Evolutionary conservation across 2,113 vertebrate species (phyloP).

Genomic region (Bothrops jararaca): DNA sequence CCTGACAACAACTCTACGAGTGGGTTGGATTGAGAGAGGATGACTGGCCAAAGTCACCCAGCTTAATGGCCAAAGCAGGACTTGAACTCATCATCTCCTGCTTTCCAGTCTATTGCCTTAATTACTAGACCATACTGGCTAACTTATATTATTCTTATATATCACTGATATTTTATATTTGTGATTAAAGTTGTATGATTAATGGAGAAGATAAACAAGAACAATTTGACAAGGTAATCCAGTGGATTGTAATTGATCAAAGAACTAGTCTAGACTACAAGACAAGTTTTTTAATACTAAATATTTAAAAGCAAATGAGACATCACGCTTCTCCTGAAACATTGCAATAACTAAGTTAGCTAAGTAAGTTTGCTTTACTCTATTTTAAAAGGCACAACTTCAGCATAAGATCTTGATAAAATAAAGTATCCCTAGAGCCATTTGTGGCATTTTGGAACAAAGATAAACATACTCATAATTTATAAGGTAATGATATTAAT

Average conservation of each 20-base stretch:
- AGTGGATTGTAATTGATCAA: background rate
- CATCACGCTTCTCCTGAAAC: background rate
- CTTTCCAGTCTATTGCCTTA: background rate
- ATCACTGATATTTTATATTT: background rate
- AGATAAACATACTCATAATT: background rate
- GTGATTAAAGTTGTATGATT: background rate
- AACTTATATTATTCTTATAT: background rate
- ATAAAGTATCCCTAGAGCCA: background rate
- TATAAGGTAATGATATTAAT: constrained; percentile 31
- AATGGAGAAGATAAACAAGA: background rate
- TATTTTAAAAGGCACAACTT: background rate
- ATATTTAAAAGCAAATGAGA: background rate
- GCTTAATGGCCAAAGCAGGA: background rate
- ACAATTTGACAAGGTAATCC: background rate
- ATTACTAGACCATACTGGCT: background rate
- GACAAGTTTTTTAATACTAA: background rate
- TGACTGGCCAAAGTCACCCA: background rate
- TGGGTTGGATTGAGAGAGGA: background rate
- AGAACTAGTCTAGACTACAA: background rate
- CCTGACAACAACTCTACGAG: background rate
- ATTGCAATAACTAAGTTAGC: background rate
- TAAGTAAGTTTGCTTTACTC: background rate
- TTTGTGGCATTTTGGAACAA: background rate
- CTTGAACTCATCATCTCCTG: background rate
- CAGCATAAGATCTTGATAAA: background rate